Evolutionary conservation across 2,113 vertebrate species (phyloP), one percentile per base, ranked within the genome.

Genomic region (Picathartes gymnocephalus): DNA sequence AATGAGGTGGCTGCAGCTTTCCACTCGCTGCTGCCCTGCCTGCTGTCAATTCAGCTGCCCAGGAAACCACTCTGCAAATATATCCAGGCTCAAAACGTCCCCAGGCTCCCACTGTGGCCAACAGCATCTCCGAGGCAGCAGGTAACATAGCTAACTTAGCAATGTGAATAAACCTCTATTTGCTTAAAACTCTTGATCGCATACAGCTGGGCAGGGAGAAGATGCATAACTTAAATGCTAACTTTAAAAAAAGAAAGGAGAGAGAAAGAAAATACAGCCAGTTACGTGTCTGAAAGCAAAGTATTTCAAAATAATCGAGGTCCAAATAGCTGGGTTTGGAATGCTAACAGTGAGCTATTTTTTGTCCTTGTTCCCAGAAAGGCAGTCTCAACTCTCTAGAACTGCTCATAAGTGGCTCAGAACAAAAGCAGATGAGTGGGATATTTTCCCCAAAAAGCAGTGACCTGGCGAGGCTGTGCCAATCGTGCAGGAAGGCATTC

Each of bases 311-410:
- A 97, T 91, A 96, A 94, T 90, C 64, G 64, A 86, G 60, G 80
- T 70, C 80, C 92, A 93, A 97, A 96, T 71, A 94, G 56, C 48
- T 90, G 51, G 15, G 61, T 90, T 92, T 86, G 92, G 94, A 96
- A 96, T 92, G 92, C 64, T 94, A 92, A 96, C 88, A 90, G 47
- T 39, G 82, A 94, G 76, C 64, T 96, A 95, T 96, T 96, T 96
- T 97, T 90, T 88, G 69, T 56, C 48, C 65, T 25, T 30, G 25
- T 83, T 95, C 76, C 79, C 93, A 96, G 92, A 94, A 96, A 86
- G 56, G 35, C 81, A 5, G 1, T 22, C 37, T 83, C 64, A 78
- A 35, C 51, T 81, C 60, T 80, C 74, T 93, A 76, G 42, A 90
- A 60, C 25, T 81, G 56, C 68, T 88, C 0, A 0, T 20, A 88